Percentiles rank a stretch among this genome's conserved stretches.
phyloP scores from a whole-genome alignment of 2,888 invertebrate genomes.

The Parthenolecanium corni region DNA sequence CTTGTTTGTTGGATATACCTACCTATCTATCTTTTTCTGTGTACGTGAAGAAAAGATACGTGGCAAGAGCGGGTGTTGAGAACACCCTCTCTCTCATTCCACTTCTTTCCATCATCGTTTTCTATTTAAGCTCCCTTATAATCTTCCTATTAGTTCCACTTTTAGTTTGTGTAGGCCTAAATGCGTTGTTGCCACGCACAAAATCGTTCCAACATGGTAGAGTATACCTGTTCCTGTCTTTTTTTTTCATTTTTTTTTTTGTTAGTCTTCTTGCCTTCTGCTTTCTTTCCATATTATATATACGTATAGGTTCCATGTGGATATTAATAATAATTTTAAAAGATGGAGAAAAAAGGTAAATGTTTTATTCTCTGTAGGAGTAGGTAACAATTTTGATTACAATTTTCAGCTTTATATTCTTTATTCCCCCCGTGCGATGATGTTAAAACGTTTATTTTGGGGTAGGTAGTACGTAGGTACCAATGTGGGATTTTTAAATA shows the following conservation, averaged over 20 bases:
- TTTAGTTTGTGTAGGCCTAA: not conserved
- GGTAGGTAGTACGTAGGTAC: too few relatives aligned
- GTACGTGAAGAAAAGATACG: not conserved
- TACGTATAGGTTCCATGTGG: too few relatives aligned
- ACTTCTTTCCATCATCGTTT: not conserved
- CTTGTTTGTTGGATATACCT: not conserved
- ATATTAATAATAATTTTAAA: too few relatives aligned
- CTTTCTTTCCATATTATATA: too few relatives aligned
- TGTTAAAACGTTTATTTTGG: too few relatives aligned
- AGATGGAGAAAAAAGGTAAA: too few relatives aligned
- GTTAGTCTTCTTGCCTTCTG: not conserved
- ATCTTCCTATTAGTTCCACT: constrained; percentile 16
- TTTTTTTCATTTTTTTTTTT: not conserved
- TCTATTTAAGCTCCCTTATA: constrained; percentile 11
- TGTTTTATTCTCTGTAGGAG: not conserved
- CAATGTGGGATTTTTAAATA: too few relatives aligned
- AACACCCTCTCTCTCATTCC: not conserved
- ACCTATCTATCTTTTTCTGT: not conserved
- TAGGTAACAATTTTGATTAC: not conserved
- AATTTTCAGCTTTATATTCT: too few relatives aligned
- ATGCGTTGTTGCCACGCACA: constrained; percentile 11
- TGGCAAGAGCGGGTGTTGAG: not conserved
- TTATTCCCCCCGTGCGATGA: too few relatives aligned
- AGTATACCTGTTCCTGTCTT: not conserved
- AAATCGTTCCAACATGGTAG: not conserved